Conservation (phyloP, 2,113 vertebrate species). For the Myrmecobius fasciatus region DNA sequence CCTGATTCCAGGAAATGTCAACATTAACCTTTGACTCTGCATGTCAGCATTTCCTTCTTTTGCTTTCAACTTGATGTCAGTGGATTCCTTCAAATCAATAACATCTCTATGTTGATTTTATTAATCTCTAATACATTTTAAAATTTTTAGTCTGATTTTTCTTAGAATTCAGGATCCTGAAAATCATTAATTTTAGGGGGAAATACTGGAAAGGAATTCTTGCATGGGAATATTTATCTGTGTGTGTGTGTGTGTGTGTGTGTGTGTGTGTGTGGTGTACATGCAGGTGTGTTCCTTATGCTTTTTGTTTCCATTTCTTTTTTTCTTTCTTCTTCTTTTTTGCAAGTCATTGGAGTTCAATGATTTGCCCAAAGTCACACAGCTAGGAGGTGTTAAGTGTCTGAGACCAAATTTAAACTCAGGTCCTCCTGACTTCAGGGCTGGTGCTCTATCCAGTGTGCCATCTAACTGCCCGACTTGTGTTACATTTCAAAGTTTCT, state of each 20-base stretch:
- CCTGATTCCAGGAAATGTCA: neutral
- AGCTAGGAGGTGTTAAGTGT: too few relatives aligned
- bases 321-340: too few relatives aligned
- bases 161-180: neutral
- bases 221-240: neutral
- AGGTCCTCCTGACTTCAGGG: too few relatives aligned
- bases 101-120: neutral
- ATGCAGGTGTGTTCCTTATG: neutral
- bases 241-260: neutral
- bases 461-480: too few relatives aligned
- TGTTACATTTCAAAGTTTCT: neutral
- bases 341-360: too few relatives aligned
- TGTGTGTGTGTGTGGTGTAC: neutral
- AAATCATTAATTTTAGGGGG: neutral
- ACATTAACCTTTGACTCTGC: neutral
- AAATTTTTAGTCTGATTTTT: neutral
- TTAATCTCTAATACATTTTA: neutral
- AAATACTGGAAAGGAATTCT: neutral
- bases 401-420: too few relatives aligned
- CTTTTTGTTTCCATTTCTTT: neutral
- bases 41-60: neutral
- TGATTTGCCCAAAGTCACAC: too few relatives aligned
- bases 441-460: too few relatives aligned
- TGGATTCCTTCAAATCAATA: constrained; percentile 15
- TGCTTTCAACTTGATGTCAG: neutral